Evolutionary conservation across 2,888 invertebrate genomes (phyloP).

Genomic region (Trissolcus japonicus): DNA sequence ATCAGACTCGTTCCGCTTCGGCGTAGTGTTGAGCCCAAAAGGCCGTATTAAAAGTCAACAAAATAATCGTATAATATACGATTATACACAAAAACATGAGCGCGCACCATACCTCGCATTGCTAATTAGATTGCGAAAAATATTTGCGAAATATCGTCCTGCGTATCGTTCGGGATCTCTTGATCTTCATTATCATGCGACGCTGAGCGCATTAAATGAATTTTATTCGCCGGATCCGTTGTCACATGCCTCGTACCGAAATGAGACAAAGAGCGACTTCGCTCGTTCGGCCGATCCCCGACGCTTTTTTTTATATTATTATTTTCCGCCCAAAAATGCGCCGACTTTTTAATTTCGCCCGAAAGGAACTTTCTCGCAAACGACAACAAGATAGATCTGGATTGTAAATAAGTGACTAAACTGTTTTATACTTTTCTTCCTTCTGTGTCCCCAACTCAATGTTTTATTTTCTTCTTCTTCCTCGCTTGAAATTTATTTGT

Average conservation of each 20-base stretch:
- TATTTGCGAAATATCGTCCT: conserved; percentile 55
- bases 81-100: conserved; percentile 56
- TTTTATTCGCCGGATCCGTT: conserved; percentile 57
- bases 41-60: conserved; percentile 43
- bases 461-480: too few relatives aligned
- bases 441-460: too few relatives aligned
- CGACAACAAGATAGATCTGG: conserved; percentile 38
- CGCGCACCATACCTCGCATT: conserved; percentile 55
- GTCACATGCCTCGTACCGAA: conserved; percentile 56
- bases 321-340: too few relatives aligned
- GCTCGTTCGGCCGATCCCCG: too few relatives aligned
- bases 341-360: conserved; percentile 14
- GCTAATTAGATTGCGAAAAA: conserved; percentile 57
- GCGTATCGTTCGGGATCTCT: conserved; percentile 58
- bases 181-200: conserved; percentile 60
- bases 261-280: conserved; percentile 49
- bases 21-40: conserved; percentile 12
- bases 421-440: neutral
- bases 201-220: conserved; percentile 55
- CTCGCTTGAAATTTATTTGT: too few relatives aligned
- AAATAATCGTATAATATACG: conserved; percentile 58
- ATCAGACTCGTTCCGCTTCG: conserved; percentile 11
- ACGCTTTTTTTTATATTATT: too few relatives aligned
- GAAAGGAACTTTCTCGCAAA: conserved; percentile 24
- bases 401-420: conserved; percentile 17